These are phyloP conservation scores for Protophormia terraenovae DNA, from an alignment of 2,888 invertebrate genomes.

Conservation along the genomic window DNA sequence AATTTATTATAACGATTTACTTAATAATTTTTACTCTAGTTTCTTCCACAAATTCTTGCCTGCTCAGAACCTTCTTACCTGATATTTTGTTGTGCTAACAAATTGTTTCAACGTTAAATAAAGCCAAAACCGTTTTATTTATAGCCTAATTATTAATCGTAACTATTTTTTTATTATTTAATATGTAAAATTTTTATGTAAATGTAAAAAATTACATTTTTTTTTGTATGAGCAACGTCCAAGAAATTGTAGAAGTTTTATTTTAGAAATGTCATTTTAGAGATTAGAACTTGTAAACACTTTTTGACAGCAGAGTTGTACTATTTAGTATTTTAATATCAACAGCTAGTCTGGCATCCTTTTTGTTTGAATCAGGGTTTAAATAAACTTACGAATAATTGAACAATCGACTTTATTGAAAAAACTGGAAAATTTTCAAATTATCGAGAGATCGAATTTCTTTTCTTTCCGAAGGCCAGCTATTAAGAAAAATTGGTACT, in stretches of 20 bases:
- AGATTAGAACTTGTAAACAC: constrained; percentile 45
- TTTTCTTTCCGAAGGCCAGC: too few relatives aligned
- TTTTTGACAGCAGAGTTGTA: constrained; percentile 24
- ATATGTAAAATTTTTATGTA: constrained; percentile 26
- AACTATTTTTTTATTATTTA: constrained; percentile 17
- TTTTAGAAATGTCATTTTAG: constrained; percentile 52
- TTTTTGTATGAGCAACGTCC: constrained; percentile 34
- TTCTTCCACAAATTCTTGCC: constrained; percentile 3
- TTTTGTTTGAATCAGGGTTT: too few relatives aligned
- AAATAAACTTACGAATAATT: too few relatives aligned
- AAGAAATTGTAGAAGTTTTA: constrained; percentile 36
- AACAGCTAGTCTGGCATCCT: too few relatives aligned
- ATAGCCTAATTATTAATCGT: neutral
- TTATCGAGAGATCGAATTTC: too few relatives aligned
- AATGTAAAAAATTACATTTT: constrained; percentile 33
- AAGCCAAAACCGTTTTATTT: neutral
- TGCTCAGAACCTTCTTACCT: neutral
- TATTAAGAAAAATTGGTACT: too few relatives aligned
- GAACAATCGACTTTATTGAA: too few relatives aligned
- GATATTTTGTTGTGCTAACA: neutral
- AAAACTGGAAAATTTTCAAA: too few relatives aligned
- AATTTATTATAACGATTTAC: constrained; percentile 26
- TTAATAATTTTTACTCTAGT: constrained; percentile 9
- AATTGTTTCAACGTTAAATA: neutral
- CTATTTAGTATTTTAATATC: neutral